Conservation (phyloP, 1,140 invertebrate species). For the Chelonus insularis region DNA sequence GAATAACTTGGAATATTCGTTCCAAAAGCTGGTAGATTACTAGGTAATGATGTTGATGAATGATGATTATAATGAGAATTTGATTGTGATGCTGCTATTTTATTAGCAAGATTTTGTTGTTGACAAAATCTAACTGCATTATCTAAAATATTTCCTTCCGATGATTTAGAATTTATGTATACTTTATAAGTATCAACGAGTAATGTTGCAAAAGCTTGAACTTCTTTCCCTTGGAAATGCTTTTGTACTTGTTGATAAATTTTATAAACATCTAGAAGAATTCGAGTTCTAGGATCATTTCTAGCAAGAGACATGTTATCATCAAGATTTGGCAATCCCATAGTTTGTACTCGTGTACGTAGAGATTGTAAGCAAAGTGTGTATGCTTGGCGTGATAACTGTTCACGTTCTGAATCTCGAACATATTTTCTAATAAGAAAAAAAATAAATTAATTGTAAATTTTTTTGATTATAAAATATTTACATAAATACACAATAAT, state of each 20-base stretch:
- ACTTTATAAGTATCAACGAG: conserved; percentile 67
- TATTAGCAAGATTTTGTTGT: conserved; percentile 44
- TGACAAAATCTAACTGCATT: conserved; percentile 49
- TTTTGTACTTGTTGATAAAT: conserved; percentile 67
- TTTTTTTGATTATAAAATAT: no score
- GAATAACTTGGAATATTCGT: background rate
- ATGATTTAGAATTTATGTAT: conserved; percentile 52
- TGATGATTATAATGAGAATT: no score
- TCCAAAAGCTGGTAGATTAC: no score
- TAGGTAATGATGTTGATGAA: conserved; percentile 7
- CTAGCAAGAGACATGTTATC: conserved; percentile 33
- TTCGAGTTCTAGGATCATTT: conserved; percentile 44
- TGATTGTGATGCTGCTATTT: conserved; percentile 31
- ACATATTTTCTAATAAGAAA: conserved; percentile 70
- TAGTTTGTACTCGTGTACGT: conserved; percentile 52
- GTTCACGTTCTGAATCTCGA: conserved; percentile 76
- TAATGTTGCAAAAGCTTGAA: conserved; percentile 60
- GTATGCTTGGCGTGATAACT: conserved; percentile 75
- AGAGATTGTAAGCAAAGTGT: conserved; percentile 70
- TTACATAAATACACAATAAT: no score
- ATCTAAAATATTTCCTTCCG: conserved; percentile 48
- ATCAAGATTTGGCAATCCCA: conserved; percentile 36
- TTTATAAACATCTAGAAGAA: conserved; percentile 67
- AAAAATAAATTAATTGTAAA: conserved; percentile 29
- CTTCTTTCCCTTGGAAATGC: conserved; percentile 62